Evolutionary conservation across 2,113 vertebrate genomes (phyloP).

Genomic region (Indicator maculatus): DNA sequence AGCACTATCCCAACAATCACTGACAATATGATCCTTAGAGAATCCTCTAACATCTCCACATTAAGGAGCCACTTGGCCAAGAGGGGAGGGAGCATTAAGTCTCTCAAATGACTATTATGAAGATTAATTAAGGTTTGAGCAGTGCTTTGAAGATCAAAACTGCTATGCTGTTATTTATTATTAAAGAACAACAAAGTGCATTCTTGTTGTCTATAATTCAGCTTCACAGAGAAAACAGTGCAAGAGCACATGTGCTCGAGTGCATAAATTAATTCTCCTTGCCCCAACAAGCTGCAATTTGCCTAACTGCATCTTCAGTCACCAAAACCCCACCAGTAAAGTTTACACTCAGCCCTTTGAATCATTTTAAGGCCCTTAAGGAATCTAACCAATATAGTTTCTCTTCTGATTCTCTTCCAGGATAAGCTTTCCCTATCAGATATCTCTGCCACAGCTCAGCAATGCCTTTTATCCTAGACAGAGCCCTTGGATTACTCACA

Average conservation of each 20-base stretch:
- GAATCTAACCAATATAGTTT: neutral
- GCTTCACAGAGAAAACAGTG: slow-evolving; percentile 21
- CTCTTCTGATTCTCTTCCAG: slow-evolving; percentile 47
- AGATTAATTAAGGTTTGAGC: slow-evolving; percentile 63
- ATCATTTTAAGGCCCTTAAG: slow-evolving; percentile 44
- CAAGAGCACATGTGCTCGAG: slow-evolving; percentile 7
- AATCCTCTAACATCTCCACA: neutral
- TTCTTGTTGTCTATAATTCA: slow-evolving; percentile 41
- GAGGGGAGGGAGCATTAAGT: neutral
- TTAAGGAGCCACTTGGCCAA: neutral
- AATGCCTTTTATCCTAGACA: neutral
- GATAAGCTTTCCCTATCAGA: slow-evolving; percentile 50
- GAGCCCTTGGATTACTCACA: neutral
- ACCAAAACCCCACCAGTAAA: slow-evolving; percentile 5
- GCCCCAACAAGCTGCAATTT: slow-evolving; percentile 33
- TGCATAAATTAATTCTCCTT: neutral
- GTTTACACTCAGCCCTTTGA: slow-evolving; percentile 34
- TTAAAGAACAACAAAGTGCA: slow-evolving; percentile 60
- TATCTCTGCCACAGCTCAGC: neutral
- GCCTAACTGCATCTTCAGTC: slow-evolving; percentile 29
- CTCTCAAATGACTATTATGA: slow-evolving; percentile 32
- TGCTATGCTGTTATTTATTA: slow-evolving; percentile 53
- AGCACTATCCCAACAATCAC: neutral
- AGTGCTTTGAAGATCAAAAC: slow-evolving; percentile 64
- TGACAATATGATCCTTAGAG: neutral